These are phyloP conservation scores for Nannoperca australis DNA, from an alignment of 2,797 vertebrate genomes.

Conservation along the genomic window DNA sequence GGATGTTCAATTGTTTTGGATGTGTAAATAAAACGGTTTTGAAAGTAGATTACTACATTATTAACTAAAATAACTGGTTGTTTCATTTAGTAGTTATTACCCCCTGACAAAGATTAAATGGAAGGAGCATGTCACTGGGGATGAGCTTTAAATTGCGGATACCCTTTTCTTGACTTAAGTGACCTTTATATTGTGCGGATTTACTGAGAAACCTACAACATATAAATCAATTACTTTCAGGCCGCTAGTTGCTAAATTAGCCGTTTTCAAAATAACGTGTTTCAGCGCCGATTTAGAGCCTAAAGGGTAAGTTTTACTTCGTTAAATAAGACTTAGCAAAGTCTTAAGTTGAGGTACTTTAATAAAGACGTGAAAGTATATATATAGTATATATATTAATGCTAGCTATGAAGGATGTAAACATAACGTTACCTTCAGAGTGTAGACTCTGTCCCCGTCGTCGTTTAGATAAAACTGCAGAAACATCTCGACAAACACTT, in stretches of 20 bases:
- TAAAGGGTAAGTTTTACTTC: fast-evolving
- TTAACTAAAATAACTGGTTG: neutral
- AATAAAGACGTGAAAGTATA: fast-evolving
- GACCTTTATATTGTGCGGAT: no score
- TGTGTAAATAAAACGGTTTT: neutral
- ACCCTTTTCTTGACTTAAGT: neutral
- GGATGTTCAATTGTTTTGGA: neutral
- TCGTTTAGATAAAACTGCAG: constrained; percentile 90
- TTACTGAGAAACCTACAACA: no score
- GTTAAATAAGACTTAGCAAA: neutral
- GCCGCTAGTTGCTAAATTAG: neutral
- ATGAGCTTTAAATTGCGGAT: neutral
- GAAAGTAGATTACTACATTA: neutral
- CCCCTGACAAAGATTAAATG: neutral
- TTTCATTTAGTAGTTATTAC: neutral
- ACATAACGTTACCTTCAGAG: constrained; percentile 87
- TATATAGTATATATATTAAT: neutral
- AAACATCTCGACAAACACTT: constrained; percentile 83
- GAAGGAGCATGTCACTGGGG: neutral
- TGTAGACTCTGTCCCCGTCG: constrained; percentile 89
- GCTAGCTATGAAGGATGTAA: neutral
- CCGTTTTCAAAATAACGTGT: neutral
- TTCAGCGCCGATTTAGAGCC: no score
- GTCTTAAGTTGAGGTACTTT: fast-evolving
- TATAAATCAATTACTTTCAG: no score